phyloP scores from a whole-genome alignment of 2,888 invertebrate species.

The Eupsilia transversa region DNA sequence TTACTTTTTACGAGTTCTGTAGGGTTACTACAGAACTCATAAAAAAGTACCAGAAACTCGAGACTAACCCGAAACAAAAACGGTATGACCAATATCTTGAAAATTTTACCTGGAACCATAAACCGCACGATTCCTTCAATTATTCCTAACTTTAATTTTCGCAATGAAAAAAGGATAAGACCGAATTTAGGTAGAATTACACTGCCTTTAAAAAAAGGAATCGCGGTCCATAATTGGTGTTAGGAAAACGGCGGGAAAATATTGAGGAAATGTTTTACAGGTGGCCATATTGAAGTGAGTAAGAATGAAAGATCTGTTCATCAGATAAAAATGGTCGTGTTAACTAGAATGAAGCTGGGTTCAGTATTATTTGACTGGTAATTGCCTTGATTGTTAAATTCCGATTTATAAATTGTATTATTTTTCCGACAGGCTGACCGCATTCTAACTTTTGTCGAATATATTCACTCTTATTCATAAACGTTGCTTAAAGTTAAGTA shows the following conservation, averaged over 20 bases:
- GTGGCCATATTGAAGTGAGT: slow-evolving; percentile 33
- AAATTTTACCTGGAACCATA: slow-evolving; percentile 57
- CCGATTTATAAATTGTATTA: neutral
- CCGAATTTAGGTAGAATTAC: slow-evolving; percentile 75
- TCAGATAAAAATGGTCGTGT: slow-evolving; percentile 23
- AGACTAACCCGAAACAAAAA: slow-evolving; percentile 39
- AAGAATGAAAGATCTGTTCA: slow-evolving; percentile 17
- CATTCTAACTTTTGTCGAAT: neutral
- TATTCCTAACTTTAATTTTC: slow-evolving; percentile 75
- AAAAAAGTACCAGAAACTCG: slow-evolving; percentile 47
- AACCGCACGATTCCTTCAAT: slow-evolving; percentile 70
- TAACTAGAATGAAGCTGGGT: slow-evolving; percentile 5
- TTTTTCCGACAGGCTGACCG: neutral
- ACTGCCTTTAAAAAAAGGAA: slow-evolving; percentile 73
- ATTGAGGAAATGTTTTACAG: slow-evolving; percentile 71
- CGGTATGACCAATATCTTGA: slow-evolving; percentile 49
- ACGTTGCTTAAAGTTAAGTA: too few relatives aligned
- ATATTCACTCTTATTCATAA: too few relatives aligned
- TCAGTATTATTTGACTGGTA: slow-evolving; percentile 3
- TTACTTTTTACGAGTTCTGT: too few relatives aligned
- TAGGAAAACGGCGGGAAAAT: slow-evolving; percentile 47
- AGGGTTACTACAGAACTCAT: slow-evolving; percentile 27
- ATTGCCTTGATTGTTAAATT: neutral
- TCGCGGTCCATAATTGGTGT: slow-evolving; percentile 77
- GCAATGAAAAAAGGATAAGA: slow-evolving; percentile 71